These are phyloP conservation scores for Dicaeum eximium DNA, from an alignment of 2,113 vertebrate species.

Conservation along the genomic window DNA sequence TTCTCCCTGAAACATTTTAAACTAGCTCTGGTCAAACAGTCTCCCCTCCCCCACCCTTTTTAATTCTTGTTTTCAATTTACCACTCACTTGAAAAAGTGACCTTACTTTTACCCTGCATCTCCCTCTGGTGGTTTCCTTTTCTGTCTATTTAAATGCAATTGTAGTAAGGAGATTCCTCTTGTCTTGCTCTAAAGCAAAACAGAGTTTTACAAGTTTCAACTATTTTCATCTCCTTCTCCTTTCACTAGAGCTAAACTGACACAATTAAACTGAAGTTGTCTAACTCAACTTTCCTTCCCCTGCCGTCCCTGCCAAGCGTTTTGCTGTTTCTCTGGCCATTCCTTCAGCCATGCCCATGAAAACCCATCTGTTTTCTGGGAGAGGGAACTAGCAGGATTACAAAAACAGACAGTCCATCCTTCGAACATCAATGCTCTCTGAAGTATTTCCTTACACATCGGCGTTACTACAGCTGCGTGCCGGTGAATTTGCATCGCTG, in stretches of 20 bases:
- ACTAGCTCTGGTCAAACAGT: background rate
- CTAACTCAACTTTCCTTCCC: background rate
- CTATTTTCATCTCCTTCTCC: background rate
- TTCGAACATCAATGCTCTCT: background rate
- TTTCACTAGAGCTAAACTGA: background rate
- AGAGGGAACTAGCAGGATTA: background rate
- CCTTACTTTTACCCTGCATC: conserved; percentile 43
- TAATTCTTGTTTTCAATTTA: background rate
- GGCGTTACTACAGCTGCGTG: rapidly evolving
- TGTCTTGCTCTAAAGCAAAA: background rate
- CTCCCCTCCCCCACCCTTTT: background rate
- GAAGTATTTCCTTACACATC: background rate
- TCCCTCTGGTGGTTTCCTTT: conserved; percentile 51
- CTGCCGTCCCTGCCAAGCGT: rapidly evolving
- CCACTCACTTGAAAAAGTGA: background rate
- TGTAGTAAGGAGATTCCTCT: background rate
- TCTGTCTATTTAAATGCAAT: background rate
- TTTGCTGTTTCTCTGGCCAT: background rate
- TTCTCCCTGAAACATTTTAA: background rate
- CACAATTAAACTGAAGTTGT: background rate
- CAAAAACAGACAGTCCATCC: background rate
- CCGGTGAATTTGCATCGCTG: background rate
- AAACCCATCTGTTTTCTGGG: background rate
- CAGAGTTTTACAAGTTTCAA: background rate
- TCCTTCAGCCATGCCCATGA: background rate